Evolutionary conservation across 2,797 vertebrate species (phyloP), one percentile per base, ranked within the genome.

Genomic region (Anguilla megastoma): DNA sequence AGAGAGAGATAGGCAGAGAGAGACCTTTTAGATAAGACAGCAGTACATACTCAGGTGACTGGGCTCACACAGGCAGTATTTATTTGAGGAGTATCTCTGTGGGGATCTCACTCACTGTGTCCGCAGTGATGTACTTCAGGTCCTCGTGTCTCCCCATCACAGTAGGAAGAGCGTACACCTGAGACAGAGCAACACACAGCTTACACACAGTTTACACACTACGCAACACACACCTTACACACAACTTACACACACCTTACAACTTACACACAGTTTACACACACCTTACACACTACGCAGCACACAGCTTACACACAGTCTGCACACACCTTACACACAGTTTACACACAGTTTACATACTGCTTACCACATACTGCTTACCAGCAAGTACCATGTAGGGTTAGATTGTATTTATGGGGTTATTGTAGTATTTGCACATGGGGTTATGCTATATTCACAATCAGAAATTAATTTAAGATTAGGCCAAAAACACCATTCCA

Each of bases 91-190:
- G 50, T 71, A 16, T 84, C 16, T 41, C 10, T 50, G 69, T 5
- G 24, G 21, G 9, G 52, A 71, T n/a, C 12, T 7, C 50, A 50
- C 94, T 96, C 91, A 95, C 95, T n/a, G 94, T 95, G 88, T 95
- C 92, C 48, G 92, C 90, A 84, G 87, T 95, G 91, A 96, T 84
- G 84, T 95, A 95, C 90, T 92, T 95, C 89, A 96, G 92, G 89
- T 95, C 95, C 82, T 92, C 93, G 87, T 96, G 95, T 89, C 88
- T 94, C 60, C 95, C 96, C 84, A 87, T 91, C 87, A 95, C 92
- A 2, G 91, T 92, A 66, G 95, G 96, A 86, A 96, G 90, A 5
- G 83, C 92, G 90, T 93, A 94, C 27, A 92, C 91, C 95, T 96
- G 92, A 5, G 56, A 45, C 7, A 63, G 9, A 82, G 7, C 45